A percentile compares a stretch with the other conserved stretches of the same genome.
Conservation (phyloP, 92 coral and sea anemone species). For the Palythoa caribaeorum region DNA sequence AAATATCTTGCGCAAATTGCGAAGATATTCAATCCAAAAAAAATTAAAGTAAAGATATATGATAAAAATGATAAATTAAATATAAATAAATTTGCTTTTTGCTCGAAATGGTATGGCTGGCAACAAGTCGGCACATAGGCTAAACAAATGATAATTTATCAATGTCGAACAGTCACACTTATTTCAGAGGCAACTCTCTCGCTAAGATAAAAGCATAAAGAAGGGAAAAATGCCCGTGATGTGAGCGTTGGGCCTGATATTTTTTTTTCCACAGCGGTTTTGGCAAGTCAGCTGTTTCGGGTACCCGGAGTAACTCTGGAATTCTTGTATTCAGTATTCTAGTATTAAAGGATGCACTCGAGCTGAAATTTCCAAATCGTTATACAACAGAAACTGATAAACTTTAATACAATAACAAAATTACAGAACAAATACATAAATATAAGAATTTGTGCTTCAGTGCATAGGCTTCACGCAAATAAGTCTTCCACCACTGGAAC, state of each 20-base stretch:
- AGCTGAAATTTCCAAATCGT: no score
- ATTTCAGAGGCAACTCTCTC: slow-evolving; percentile 16
- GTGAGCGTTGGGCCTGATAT: background rate
- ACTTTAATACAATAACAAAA: slow-evolving; percentile 17
- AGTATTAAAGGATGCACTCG: no score
- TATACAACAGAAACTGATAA: no score
- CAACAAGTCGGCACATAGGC: background rate
- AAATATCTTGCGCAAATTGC: background rate
- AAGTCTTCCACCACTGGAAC: background rate
- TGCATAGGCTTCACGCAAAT: background rate
- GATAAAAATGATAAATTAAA: background rate
- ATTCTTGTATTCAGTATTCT: no score
- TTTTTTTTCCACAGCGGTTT: background rate
- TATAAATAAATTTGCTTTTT: slow-evolving; percentile 9
- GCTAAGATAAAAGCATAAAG: slow-evolving; percentile 19
- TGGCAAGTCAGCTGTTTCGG: no score
- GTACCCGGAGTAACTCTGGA: no score
- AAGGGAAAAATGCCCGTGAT: slow-evolving; percentile 3
- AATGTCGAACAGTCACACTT: slow-evolving; percentile 11
- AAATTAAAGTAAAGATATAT: background rate
- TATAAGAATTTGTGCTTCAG: background rate
- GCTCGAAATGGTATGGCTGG: background rate
- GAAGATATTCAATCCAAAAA: background rate
- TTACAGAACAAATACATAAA: slow-evolving; percentile 1
- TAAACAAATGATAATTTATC: slow-evolving; percentile 8